Evolutionary conservation across 2,797 vertebrate genomes (phyloP), one percentile per base, ranked within the genome.

Genomic region (Myotis findleyi): DNA sequence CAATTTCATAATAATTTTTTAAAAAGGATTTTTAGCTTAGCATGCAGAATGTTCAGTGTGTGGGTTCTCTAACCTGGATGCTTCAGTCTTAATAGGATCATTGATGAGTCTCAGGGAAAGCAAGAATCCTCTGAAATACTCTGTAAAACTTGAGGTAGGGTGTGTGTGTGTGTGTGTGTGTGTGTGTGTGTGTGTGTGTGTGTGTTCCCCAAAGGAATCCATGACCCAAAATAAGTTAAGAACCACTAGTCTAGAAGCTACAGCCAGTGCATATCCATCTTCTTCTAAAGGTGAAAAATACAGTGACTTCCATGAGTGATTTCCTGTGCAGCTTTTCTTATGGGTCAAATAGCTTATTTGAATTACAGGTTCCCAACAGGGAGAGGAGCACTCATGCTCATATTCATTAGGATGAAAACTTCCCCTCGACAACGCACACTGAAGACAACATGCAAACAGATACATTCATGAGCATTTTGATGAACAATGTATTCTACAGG

Each of bases 1-100:
- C 21, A 21, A 38, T 47, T 75, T 57, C n/a, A 73, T 38, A 25
- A 59, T 83, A 90, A 49, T 33, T 47, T 49, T 62, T 6, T 72
- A 87, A 91, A 88, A 17, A 33, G 8, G 38, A 66, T 81, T 81
- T 94, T 80, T 81, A 71, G 77, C 51, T 77, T 57, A 77, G 30
- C 41, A 62, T 59, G 14, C 20, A 87, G 44, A 62, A 89, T 49
- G 18, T 27, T 82, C 44, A n/a, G 4, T 73, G 8, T 64, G 13
- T 75, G 53, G 33, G 9, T 82, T 94, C 72, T 80, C 59, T 55
- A 27, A 85, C 21, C 4, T 91, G 27, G 38, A 53, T 33, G 27
- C 51, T n/a, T 76, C 73, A 21, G 12, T 9, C 55, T 83, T 69
- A 76, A 57, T 0, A 86, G 47, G 41, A 75, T 69, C 33, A 75